These are phyloP conservation scores for Erythrocercus mccallii DNA, from an alignment of 2,113 vertebrate species.

Conservation along the genomic window DNA sequence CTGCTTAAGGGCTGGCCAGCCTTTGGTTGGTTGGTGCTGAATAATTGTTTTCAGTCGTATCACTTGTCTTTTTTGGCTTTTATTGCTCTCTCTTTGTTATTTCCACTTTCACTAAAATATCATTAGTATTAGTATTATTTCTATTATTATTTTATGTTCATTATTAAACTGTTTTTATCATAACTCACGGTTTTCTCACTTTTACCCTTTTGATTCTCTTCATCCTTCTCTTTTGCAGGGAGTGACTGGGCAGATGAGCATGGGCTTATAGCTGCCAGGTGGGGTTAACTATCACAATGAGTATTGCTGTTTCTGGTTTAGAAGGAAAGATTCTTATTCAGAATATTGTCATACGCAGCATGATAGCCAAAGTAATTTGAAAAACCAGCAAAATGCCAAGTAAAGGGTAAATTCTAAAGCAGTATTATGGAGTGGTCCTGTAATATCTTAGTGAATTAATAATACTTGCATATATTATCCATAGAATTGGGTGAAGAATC, in stretches of 20 bases:
- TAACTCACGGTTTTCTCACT: background rate
- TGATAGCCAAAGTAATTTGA: background rate
- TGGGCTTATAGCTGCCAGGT: background rate
- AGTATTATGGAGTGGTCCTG: background rate
- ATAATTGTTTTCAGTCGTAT: background rate
- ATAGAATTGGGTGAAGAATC: background rate
- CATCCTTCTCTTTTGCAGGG: background rate
- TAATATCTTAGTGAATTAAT: background rate
- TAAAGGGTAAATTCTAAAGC: background rate
- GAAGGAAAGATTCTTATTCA: background rate
- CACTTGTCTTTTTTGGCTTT: background rate
- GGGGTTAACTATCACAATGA: background rate
- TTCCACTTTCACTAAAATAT: background rate
- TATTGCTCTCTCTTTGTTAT: background rate
- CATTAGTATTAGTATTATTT: background rate
- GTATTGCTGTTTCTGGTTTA: background rate
- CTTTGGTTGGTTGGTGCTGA: background rate
- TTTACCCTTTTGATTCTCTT: background rate
- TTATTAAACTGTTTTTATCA: background rate
- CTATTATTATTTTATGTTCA: background rate
- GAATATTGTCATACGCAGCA: background rate
- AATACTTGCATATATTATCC: background rate
- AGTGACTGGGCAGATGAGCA: background rate
- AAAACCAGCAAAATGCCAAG: background rate
- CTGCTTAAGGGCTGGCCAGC: background rate